Evolutionary conservation across 1,140 invertebrate genomes (phyloP), one percentile per base, ranked within the genome.

Genomic region (Onthophagus taurus): DNA sequence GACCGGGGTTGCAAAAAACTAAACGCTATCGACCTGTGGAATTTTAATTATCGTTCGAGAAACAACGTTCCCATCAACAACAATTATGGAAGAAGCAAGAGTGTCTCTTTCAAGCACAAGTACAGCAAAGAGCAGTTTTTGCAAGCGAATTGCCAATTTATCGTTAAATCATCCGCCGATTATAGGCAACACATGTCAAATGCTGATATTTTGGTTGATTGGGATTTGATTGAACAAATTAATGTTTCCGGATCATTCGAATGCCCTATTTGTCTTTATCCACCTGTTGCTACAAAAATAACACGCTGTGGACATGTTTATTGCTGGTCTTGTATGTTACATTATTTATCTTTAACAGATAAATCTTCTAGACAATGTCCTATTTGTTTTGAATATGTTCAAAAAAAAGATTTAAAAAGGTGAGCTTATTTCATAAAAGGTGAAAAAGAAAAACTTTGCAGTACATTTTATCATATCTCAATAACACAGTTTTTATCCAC

Each of bases 141-240:
- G 23, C 89, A 94, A 69, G 89, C 89, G 23, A 93, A 93, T 72
- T 96, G 89, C 67, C 92, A 97, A 66, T 97, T 97, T 78, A 78
- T 96, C 58, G 89, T 96, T 29, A 81, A 80, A 60, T 71, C 77
- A 51, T 73, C 72, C 59, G 81, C 78, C 45, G 85, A 89, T 68
- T 93, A 87, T 65, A 72, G 75, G 37, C 69, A 74, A 45, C 81
- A 90, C 68, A 63, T 82, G 47, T 70, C 74, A 47, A 80, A 93
- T 71, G 89, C 92, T 33, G 93, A 97, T 71, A 69, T 77, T 26
- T 71, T 95, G 14, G 85, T 97, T 18, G 82, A 92, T 59, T 98
- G 93, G 93, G 78, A 84, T 58, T 69, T 78, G 49, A 80, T 97
- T 57, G 89, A 97, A 64, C 86, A 94, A 75, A 85, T 78, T 37